Evolutionary conservation across 2,888 invertebrate species (phyloP), one percentile per base, ranked within the genome.

Genomic region (Caenorhabditis zanzibari): DNA sequence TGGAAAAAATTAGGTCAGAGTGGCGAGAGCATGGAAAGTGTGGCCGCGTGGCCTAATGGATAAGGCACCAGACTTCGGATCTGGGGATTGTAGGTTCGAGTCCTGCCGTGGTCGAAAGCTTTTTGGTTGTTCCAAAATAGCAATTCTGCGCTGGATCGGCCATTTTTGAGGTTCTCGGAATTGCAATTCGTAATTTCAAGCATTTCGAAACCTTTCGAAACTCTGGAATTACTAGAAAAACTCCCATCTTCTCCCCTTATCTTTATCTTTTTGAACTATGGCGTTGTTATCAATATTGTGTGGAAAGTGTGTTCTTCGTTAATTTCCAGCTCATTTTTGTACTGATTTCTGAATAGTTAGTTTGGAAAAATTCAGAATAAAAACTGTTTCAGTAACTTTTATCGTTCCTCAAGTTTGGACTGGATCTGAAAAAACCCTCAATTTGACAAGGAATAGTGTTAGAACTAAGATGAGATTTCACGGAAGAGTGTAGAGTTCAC

Each of bases 41-140:
- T 75, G 87, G 86, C 87, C 88, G 88, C 86, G 86, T 88, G 88
- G 88, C 88, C 85, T 82, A 88, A 88, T 88, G 86, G 86, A 88
- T 88, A 88, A 86, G 83, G 86, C 88, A 85, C 85, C 84, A 85
- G 88, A 88, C 86, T 88, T 86, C 86, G 88, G 73, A 88, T 88
- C 85, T 84, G 85, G 85, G 84, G 82, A 82, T 83, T 85, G 86
- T 41, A 86, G 86, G 86, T 86, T 84, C 84, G 84, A 85, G 86
- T 86, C 85, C 85, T 86, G 86, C 84, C 84, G 84, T 86, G 84
- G 86, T 86, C 86, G 84, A 44, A 58, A 19, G 24, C 16, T 54
- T 54, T 19, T 19, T n/a, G 16, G 2, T 16, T 44, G 12, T 44
- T n/a, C n/a, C n/a, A n/a, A n/a, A n/a, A n/a, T n/a, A n/a, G n/a